These are phyloP conservation scores for Sepiola atlantica DNA, from an alignment of 2,888 invertebrate genomes.

Conservation along the genomic window DNA sequence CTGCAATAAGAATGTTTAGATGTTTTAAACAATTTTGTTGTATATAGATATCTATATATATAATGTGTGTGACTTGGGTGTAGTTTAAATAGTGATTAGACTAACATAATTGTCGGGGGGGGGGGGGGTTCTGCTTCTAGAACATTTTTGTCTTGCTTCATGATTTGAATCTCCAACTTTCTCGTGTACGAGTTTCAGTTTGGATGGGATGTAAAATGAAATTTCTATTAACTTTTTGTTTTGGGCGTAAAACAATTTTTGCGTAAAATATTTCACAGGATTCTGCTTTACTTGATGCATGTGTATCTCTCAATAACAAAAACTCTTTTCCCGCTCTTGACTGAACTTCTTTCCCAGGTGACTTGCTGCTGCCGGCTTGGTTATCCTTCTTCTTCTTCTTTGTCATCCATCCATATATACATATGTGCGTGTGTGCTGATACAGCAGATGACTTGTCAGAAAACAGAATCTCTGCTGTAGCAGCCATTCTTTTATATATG, in stretches of 20 bases:
- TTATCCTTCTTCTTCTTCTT: not conserved
- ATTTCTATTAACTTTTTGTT: not conserved
- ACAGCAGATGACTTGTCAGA: conserved; percentile 39
- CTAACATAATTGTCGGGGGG: too few relatives aligned
- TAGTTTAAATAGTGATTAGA: too few relatives aligned
- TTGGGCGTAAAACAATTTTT: not conserved
- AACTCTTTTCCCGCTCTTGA: not conserved
- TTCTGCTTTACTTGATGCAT: not conserved
- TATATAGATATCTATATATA: too few relatives aligned
- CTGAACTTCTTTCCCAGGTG: not conserved
- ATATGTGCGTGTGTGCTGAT: not conserved
- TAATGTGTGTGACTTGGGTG: too few relatives aligned
- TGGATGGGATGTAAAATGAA: not conserved
- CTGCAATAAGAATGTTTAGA: too few relatives aligned
- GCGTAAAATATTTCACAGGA: not conserved
- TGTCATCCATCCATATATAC: not conserved
- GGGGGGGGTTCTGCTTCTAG: too few relatives aligned
- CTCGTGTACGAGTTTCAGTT: not conserved
- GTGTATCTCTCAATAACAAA: not conserved
- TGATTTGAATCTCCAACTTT: not conserved
- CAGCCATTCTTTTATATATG: not conserved
- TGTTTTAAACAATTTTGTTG: too few relatives aligned
- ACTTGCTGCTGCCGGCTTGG: conserved; percentile 21
- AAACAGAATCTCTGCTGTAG: conserved; percentile 32
- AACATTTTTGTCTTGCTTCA: not conserved